Evolutionary conservation across 2,888 invertebrate species (phyloP), one percentile per base, ranked within the genome.

Genomic region (Himalopsyche kuldschensis): DNA sequence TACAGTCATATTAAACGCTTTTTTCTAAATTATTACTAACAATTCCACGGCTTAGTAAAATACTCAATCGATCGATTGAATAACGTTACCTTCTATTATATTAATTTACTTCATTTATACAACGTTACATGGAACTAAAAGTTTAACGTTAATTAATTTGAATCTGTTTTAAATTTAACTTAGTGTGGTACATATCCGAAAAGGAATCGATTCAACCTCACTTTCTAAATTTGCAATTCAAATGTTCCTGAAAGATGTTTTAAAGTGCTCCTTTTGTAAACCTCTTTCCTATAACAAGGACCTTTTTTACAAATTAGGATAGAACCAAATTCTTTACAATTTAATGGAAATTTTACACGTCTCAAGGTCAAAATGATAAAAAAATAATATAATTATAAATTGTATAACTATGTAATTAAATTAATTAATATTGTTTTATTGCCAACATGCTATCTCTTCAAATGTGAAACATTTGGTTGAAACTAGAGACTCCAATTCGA

Each of bases 141-240:
- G 20, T 55, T 55, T 55, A 20, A 20, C 55, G 55, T 27, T 75
- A 75, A 30, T 32, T 75, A 75, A 75, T 31, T 75, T 75, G 31
- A 75, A 75, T 75, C 32, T 75, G 32, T 75, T 75, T 31, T 75
- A 32, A 75, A 75, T 75, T 79, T 48, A 80, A 80, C 83, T 80
- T 69, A 80, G 69, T 79, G 75, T 75, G 83, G 80, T 35, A 75
- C 80, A 47, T 79, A 83, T 83, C 76, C 76, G 79, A 83, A 48
- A 76, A 41, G 79, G 46, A 83, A 83, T 83, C 83, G 83, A 80
- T 83, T 83, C 80, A 48, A 47, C 83, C 83, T 79, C 83, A 75
- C 83, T 83, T 83, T 80, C 75, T 63, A 80, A 83, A 83, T 83
- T 83, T 83, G 83, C 83, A 83, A 83, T 83, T 83, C 83, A 80